Percentiles rank a stretch among this genome's conserved stretches.
Conservation (phyloP, 1,140 invertebrate genomes). For the Scaptomyza montana region DNA sequence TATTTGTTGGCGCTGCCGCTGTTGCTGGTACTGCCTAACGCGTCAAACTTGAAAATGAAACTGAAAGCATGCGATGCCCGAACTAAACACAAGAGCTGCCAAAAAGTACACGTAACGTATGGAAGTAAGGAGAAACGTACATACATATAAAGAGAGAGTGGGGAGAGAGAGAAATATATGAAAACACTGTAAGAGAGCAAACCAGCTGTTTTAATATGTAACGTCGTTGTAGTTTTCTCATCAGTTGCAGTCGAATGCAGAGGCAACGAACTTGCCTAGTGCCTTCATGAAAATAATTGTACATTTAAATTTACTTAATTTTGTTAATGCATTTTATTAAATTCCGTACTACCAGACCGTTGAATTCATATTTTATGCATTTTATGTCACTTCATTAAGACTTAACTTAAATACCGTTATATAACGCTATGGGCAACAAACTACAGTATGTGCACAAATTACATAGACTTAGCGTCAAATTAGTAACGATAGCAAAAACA, state of each 20-base stretch:
- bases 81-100: constrained; percentile 54
- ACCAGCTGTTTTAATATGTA: constrained; percentile 47
- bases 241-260: constrained; percentile 23
- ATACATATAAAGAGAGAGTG: not conserved
- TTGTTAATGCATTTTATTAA: no score
- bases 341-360: constrained; percentile 3
- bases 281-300: not conserved
- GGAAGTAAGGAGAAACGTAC: not conserved
- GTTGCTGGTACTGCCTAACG: constrained; percentile 59
- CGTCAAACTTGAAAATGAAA: constrained; percentile 71
- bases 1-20: constrained; percentile 28
- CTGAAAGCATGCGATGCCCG: constrained; percentile 58
- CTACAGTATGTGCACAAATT: constrained; percentile 22
- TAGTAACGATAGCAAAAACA: constrained; percentile 20
- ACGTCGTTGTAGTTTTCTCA: constrained; percentile 17
- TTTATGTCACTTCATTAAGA: no score
- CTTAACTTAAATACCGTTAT: constrained; percentile 48
- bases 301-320: not conserved
- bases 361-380: no score
- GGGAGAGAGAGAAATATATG: not conserved
- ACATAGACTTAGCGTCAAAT: constrained; percentile 45
- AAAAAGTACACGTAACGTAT: constrained; percentile 33
- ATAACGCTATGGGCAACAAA: constrained; percentile 17
- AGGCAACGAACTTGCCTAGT: constrained; percentile 32
- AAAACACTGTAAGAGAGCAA: constrained; percentile 20